These are phyloP conservation scores for Psylliodes chrysocephalus DNA, from an alignment of 2,888 invertebrate species.

Conservation along the genomic window DNA sequence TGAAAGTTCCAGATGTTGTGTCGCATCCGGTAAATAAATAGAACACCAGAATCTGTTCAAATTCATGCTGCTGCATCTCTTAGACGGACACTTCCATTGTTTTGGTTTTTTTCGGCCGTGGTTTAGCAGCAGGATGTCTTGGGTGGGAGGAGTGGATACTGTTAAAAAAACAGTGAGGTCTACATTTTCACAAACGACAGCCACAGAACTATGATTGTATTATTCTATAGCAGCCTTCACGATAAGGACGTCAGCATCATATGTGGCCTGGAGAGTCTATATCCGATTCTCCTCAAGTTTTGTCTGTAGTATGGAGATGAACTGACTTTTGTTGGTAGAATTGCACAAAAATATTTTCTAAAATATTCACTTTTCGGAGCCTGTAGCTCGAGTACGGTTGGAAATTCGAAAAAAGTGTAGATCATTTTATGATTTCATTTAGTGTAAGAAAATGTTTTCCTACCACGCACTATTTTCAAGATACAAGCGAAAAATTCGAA, in stretches of 20 bases:
- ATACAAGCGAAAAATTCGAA: no score
- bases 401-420: no score
- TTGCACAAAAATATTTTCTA: no score
- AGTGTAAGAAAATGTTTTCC: no score
- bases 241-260: background rate
- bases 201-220: background rate
- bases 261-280: background rate
- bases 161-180: background rate
- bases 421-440: no score
- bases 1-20: conserved; percentile 10
- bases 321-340: no score
- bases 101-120: background rate
- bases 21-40: conserved; percentile 11
- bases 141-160: conserved; percentile 1
- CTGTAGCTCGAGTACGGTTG: no score
- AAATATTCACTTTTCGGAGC: no score
- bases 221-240: conserved; percentile 1
- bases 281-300: background rate
- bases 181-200: background rate
- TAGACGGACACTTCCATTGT: background rate
- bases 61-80: background rate
- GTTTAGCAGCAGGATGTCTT: background rate
- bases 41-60: background rate
- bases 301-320: conserved; percentile 2
- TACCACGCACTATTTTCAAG: no score